Base-by-base conservation (phyloP, 2,888 invertebrate species). In the Argyresthia albistria region DNA sequence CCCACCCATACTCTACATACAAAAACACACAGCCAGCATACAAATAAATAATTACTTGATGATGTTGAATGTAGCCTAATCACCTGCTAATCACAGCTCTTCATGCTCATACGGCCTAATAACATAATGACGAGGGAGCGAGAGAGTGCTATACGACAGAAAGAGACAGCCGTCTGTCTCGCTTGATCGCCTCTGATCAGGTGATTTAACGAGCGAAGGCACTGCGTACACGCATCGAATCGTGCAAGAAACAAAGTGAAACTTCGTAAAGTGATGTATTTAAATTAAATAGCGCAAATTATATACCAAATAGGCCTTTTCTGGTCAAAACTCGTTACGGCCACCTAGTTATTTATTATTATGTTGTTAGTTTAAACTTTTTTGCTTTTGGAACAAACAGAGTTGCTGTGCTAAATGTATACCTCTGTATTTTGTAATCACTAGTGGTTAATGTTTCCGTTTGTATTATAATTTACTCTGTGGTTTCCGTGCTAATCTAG, bases 21-120 rank as follows among this genome's bases (percentile, higher is more conserved):
- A 83, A 81, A 81, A 83, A 82, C 83, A 79, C 73, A 73, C 62
- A 66, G 76, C 71, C 76, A 78, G 77, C 83, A 81, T 81, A 83
- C 79, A 83, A 83, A 84, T 84, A 84, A 84, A 84, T 83, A 83
- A 84, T 82, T 80, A 80, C 80, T 77, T 78, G 82, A 83, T 83
- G 82, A 83, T 76, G 73, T 77, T 79, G 83, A 82, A 84, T 82
- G 81, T 74, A 69, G 72, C 80, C 76, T 84, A 84, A 84, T 84
- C 80, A 81, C 71, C 71, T 72, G 82, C 81, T 84, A 83, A 84
- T 84, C 81, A 84, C 78, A 69, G 77, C 70, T 76, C 75, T 80
- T 75, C 74, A 71, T 70, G 72, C 67, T 66, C 67, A 66, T 66
- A 65, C 61, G 57, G 61, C 60, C 70, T 84, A 81, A 83, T 84